These are phyloP conservation scores for Tyria jacobaeae DNA, from an alignment of 2,888 invertebrate species.

Conservation along the genomic window DNA sequence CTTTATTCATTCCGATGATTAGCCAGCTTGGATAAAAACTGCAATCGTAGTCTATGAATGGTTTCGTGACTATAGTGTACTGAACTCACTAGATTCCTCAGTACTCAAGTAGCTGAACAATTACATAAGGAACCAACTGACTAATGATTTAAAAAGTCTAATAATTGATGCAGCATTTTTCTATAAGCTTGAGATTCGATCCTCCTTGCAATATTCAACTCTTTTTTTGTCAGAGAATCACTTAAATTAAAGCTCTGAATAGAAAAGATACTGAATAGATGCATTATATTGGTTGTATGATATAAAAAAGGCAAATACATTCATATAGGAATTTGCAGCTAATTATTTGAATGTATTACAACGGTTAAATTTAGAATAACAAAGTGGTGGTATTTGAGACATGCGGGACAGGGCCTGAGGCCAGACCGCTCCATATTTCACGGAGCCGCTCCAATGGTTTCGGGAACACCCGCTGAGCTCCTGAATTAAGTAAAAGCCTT, in stretches of 20 bases:
- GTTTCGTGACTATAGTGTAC: no score
- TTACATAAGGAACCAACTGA: no score
- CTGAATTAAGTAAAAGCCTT: conserved; percentile 91
- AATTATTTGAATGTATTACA: conserved; percentile 58
- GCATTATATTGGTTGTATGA: not conserved
- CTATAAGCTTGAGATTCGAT: no score
- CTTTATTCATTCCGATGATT: not conserved
- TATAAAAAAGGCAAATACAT: not conserved
- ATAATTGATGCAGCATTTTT: no score
- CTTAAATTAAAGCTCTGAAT: not conserved
- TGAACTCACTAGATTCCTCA: not conserved
- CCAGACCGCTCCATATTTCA: conserved; percentile 83
- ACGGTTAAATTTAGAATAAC: conserved; percentile 57
- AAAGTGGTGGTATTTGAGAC: conserved; percentile 73
- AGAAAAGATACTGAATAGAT: not conserved
- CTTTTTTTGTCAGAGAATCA: no score
- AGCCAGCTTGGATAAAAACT: no score
- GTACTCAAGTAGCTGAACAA: no score
- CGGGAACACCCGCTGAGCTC: conserved; percentile 90
- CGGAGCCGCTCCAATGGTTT: conserved; percentile 77
- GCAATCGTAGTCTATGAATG: no score
- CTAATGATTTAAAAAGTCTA: no score
- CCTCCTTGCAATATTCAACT: no score
- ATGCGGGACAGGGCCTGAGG: conserved; percentile 79
- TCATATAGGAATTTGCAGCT: conserved; percentile 48